Evolutionary conservation across 2,888 invertebrate genomes (phyloP).

Genomic region (Parochlus steinenii): DNA sequence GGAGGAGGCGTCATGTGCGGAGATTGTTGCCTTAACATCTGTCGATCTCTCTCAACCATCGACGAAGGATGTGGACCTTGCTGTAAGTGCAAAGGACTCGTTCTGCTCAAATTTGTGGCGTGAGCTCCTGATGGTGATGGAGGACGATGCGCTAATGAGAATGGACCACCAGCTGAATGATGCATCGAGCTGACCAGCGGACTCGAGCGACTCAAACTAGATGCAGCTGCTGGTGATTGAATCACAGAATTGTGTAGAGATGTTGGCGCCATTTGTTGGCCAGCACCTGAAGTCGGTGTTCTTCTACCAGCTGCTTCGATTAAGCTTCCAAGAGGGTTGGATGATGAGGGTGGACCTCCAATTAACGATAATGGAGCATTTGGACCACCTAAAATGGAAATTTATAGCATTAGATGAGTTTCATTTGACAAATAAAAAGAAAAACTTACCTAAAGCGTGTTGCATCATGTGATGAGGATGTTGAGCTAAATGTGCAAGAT

Average conservation of each 20-base stretch:
- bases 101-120: slow-evolving; percentile 25
- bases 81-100: slow-evolving; percentile 31
- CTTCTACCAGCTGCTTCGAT: slow-evolving; percentile 22
- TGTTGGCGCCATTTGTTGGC: slow-evolving; percentile 4
- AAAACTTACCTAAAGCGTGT: no score
- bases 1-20: slow-evolving; percentile 32
- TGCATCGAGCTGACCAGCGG: slow-evolving; percentile 19
- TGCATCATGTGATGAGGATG: slow-evolving; percentile 11
- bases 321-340: slow-evolving; percentile 15
- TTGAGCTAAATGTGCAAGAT: slow-evolving; percentile 7
- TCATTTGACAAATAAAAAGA: no score
- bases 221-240: slow-evolving; percentile 24
- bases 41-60: slow-evolving; percentile 30
- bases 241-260: slow-evolving; percentile 16
- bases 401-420: no score
- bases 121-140: slow-evolving; percentile 27
- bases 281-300: slow-evolving; percentile 23
- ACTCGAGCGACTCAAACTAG: slow-evolving; percentile 28
- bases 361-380: slow-evolving; percentile 22
- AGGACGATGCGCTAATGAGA: slow-evolving; percentile 24
- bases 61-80: slow-evolving; percentile 29
- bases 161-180: slow-evolving; percentile 8
- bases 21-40: slow-evolving; percentile 29
- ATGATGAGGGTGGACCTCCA: slow-evolving; percentile 19
- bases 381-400: slow-evolving; percentile 4